Evolutionary conservation across 2,113 vertebrate genomes (phyloP).

Genomic region (Saccopteryx leptura): DNA sequence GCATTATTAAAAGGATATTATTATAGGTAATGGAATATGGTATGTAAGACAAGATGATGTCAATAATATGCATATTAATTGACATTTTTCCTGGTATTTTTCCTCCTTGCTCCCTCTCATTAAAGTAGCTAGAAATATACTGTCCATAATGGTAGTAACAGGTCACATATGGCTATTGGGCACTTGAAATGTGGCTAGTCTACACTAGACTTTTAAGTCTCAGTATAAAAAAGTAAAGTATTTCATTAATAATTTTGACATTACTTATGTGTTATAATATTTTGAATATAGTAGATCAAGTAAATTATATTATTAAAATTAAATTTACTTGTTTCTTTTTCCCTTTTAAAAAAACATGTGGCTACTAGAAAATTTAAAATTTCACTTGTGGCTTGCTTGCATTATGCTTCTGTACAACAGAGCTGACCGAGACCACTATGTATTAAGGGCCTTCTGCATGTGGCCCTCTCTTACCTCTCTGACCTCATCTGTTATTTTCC

Average conservation of each 20-base stretch:
- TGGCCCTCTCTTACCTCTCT: neutral
- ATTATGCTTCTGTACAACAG: neutral
- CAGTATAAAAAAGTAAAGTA: neutral
- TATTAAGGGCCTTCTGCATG: neutral
- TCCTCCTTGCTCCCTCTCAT: neutral
- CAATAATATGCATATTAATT: neutral
- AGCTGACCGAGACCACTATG: neutral
- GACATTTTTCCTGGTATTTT: neutral
- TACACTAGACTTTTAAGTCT: neutral
- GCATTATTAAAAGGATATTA: neutral
- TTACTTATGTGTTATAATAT: neutral
- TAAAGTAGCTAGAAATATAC: neutral
- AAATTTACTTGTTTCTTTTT: neutral
- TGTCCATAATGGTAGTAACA: neutral
- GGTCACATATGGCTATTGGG: neutral
- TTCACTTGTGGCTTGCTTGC: neutral
- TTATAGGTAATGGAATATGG: neutral
- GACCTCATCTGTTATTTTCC: neutral
- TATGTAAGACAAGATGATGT: neutral
- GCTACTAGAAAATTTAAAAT: neutral
- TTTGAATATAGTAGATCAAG: neutral
- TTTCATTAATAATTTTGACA: neutral
- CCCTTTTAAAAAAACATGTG: neutral
- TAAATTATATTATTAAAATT: neutral
- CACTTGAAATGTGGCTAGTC: neutral